Evolutionary conservation across 2,113 vertebrate genomes (phyloP), one percentile per base, ranked within the genome.

Genomic region (Hassar affinis): DNA sequence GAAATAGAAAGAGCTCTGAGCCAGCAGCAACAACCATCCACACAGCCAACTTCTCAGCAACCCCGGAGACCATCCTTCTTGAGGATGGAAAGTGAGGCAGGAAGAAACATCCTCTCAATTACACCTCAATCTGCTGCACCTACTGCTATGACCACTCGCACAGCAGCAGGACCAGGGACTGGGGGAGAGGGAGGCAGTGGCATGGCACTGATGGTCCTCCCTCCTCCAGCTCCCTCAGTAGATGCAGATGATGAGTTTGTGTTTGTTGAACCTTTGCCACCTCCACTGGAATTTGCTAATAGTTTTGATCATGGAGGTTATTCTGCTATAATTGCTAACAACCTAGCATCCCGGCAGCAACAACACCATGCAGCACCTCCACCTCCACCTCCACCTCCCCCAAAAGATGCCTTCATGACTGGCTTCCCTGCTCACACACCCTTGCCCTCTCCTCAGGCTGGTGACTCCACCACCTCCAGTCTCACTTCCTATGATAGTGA

Each of bases 401-500:
- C 90, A 62, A 94, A 91, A 88, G 92, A 94, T 51, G 15, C 88
- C 49, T 92, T 93, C 61, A 84, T 79, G 76, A 72, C 90, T 20
- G 88, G 88, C 6, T 93, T 89, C 84, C 89, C 91, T 18, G 83
- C 71, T 59, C 93, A 91, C n/a, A 91, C 84, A 17, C 94, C 93
- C 12, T 88, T 91, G 47, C 91, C 94, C 25, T 94, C 94, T 2
- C 94, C 95, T 0, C 93, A 96, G 85, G 87, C 96, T 5, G 93
- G 95, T 42, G 96, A 97, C 91, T 97, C 96, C 85, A 96, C 96
- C 0, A 93, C 96, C 6, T 97, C 96, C 49, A 97, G 96, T 91
- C 93, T 97, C 83, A 97, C 96, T 0, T 96, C 96, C 18, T 97
- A 97, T 2, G 96, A 97, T 90, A 97, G 96, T 3, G 96, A 97